These are phyloP conservation scores for Penaeus indicus DNA, from an alignment of 1,140 invertebrate genomes.

Conservation along the genomic window DNA sequence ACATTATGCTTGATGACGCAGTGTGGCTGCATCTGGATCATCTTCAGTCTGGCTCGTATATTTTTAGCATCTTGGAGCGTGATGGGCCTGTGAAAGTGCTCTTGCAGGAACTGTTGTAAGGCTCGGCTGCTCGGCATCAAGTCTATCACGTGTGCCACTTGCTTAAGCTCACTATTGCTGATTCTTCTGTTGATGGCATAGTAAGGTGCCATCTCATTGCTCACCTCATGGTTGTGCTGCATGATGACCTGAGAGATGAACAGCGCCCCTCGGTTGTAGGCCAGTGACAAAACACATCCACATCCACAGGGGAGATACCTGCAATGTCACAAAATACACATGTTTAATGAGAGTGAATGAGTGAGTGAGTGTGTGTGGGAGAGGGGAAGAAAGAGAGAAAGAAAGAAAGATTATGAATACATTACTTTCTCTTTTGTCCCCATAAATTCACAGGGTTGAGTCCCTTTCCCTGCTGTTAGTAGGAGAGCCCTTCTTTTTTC, in stretches of 20 bases:
- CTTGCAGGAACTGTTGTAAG: conserved; percentile 44
- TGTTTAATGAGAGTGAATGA: too few species aligned
- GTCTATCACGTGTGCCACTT: conserved; percentile 48
- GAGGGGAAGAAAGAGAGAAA: background rate
- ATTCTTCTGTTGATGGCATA: conserved; percentile 57
- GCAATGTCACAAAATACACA: background rate
- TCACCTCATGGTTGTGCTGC: conserved; percentile 59
- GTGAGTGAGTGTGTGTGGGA: too few species aligned
- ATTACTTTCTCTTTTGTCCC: too few species aligned
- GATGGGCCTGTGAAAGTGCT: conserved; percentile 37
- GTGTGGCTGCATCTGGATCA: background rate
- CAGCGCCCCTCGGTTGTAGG: conserved; percentile 51
- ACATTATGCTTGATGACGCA: too few species aligned
- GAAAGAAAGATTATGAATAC: background rate
- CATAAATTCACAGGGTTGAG: too few species aligned
- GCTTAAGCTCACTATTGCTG: conserved; percentile 43
- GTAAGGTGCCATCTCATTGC: conserved; percentile 50
- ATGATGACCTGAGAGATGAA: conserved; percentile 55
- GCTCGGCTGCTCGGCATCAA: conserved; percentile 43
- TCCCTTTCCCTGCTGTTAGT: too few species aligned
- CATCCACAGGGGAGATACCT: conserved; percentile 57
- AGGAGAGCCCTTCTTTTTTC: too few species aligned
- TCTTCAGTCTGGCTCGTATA: conserved; percentile 39
- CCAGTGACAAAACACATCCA: conserved; percentile 38
- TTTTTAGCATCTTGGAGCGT: conserved; percentile 58